A percentile compares a stretch with the other conserved stretches of the same genome.
phyloP scores from a whole-genome alignment of 1,140 invertebrate genomes.

The Radopholus similis region DNA sequence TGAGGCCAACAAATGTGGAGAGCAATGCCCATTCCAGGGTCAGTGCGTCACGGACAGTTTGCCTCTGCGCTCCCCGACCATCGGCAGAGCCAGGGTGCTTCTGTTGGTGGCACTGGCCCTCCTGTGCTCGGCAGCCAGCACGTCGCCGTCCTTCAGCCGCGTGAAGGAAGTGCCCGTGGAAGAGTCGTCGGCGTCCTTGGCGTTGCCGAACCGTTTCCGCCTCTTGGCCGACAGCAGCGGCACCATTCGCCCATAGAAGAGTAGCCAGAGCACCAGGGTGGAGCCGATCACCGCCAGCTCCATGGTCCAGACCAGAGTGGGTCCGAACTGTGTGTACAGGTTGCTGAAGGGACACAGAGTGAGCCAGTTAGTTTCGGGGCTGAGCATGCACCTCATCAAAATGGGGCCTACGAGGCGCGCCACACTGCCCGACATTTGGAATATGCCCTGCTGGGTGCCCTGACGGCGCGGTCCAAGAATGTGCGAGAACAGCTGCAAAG shows the following conservation, averaged over 20 bases:
- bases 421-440: slow-evolving; percentile 40
- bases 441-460: slow-evolving; percentile 45
- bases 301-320: slow-evolving; percentile 19
- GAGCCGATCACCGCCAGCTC: slow-evolving; percentile 24
- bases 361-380: neutral
- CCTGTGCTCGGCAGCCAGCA: too few relatives aligned
- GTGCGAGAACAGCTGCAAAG: slow-evolving; percentile 42
- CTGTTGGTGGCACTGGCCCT: neutral
- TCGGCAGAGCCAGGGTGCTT: neutral
- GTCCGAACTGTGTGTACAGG: slow-evolving; percentile 21
- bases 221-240: slow-evolving; percentile 17
- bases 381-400: slow-evolving; percentile 23
- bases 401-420: slow-evolving; percentile 35
- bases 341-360: neutral
- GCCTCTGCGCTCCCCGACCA: neutral
- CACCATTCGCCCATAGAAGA: slow-evolving; percentile 41
- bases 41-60: neutral
- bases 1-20: too few relatives aligned
- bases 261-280: slow-evolving; percentile 21
- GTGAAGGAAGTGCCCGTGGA: neutral
- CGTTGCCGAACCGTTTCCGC: too few relatives aligned
- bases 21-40: too few relatives aligned
- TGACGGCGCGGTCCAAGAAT: slow-evolving; percentile 49
- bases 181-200: too few relatives aligned
- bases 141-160: neutral